Evolutionary conservation across 2,888 invertebrate genomes (phyloP), one percentile per base, ranked within the genome.

Genomic region (Ophion obscuratus): DNA sequence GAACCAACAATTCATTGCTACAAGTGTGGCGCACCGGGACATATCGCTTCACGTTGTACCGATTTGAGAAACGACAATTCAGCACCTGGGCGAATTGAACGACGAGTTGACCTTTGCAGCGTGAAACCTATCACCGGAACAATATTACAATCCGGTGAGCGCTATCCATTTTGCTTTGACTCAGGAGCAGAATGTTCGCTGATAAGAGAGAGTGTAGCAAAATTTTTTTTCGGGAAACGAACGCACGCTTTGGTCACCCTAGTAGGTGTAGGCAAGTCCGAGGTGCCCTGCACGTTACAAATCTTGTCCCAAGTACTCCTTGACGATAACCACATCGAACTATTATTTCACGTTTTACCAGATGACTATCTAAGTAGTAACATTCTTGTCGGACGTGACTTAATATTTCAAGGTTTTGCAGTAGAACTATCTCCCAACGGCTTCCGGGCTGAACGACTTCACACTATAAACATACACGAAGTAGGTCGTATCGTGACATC

Each of bases 1-100:
- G 40, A 67, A 6, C 6, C 20, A n/a, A 67, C 44, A 40, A 67
- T 40, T n/a, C 36, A n/a, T 20, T 75, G 81, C 57, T 75, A 47
- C 68, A 81, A 81, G 40, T 75, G 81, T 47, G 75, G 75, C 24
- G 24, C 24, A 57, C 24, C 20, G 17, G 77, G 82, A 24, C 76
- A 70, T 27, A 68, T 76, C 53, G 59, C 75, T 27, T 47, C 76
- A 9, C 14, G 61, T 14, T 76, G 82, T 47, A 53, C n/a, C 57
- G 9, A 20, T 40, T 36, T 10, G 27, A 47, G 36, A 7, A 67
- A 7, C 10, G 67, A 20, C 6, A 24, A 5, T 24, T n/a, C 61
- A 6, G 11, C 67, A 36, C 7, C 67, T 17, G 40, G 68, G n/a
- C 71, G 62, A 11, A 59, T 9, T 17, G 67, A 81, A 64, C 81